Evolutionary conservation across 2,113 vertebrate species (phyloP).

Genomic region (Phoenicopterus ruber): DNA sequence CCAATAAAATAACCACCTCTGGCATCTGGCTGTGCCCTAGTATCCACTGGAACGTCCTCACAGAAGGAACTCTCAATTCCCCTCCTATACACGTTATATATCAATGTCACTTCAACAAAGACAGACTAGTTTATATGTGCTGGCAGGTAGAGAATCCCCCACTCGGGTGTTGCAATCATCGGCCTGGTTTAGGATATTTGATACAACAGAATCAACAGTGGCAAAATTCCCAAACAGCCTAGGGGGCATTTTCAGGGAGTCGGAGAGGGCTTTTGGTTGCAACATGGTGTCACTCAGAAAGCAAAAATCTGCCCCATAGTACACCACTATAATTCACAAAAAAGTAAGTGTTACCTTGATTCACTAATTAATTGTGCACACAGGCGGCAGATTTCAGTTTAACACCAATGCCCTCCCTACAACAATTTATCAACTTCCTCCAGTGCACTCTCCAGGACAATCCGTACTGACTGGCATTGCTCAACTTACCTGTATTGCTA

Average conservation of each 20-base stretch:
- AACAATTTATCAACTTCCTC: slow-evolving; percentile 27
- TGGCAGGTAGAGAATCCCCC: not conserved
- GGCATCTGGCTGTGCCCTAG: not conserved
- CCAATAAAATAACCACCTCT: not conserved
- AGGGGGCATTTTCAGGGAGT: not conserved
- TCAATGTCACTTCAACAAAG: not conserved
- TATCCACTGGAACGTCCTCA: not conserved
- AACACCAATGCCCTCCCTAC: not conserved
- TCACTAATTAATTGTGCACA: not conserved
- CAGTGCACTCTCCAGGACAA: slow-evolving; percentile 1
- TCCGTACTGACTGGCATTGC: not conserved
- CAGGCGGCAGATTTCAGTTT: slow-evolving; percentile 25
- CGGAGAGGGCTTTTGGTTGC: not conserved
- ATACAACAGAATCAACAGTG: not conserved
- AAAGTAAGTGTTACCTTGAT: not conserved
- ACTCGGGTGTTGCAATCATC: fast-evolving
- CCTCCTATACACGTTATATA: not conserved
- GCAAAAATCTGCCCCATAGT: not conserved
- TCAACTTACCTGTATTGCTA: not conserved
- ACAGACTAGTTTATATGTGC: not conserved
- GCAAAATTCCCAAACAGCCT: not conserved
- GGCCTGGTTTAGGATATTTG: not conserved
- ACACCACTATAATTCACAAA: not conserved
- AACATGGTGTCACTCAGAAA: not conserved
- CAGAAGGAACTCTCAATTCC: not conserved